phyloP scores from a whole-genome alignment of 1,140 invertebrate species.

The Pogonognathellus flavescens region DNA sequence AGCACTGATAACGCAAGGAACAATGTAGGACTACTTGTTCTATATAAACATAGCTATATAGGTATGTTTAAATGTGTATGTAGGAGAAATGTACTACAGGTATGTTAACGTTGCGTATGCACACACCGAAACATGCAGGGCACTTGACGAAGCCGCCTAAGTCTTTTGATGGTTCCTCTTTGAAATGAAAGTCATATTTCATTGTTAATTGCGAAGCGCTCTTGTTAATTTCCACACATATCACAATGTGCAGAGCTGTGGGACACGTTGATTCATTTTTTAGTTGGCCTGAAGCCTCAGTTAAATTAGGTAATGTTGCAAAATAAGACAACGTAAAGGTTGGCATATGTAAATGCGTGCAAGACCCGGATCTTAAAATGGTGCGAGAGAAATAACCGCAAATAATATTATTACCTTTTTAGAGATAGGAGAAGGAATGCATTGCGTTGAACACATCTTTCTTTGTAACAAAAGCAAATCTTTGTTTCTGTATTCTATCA shows the following conservation, averaged over 20 bases:
- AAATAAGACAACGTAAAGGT: slow-evolving; percentile 33
- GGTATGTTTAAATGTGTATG: neutral
- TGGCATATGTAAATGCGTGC: slow-evolving; percentile 45
- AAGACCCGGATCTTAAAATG: neutral
- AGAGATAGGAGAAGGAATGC: neutral
- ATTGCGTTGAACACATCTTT: no score
- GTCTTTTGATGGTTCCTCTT: slow-evolving; percentile 57
- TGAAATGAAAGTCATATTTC: slow-evolving; percentile 66
- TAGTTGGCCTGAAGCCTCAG: slow-evolving; percentile 31
- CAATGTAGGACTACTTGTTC: neutral
- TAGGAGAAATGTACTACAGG: neutral
- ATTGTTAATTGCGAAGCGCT: slow-evolving; percentile 62
- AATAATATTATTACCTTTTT: neutral
- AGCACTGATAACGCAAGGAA: no score
- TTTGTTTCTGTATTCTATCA: no score
- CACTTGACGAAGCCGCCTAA: slow-evolving; percentile 55
- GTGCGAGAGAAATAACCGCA: neutral
- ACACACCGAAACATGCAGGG: neutral
- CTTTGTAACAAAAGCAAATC: no score
- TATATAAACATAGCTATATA: neutral
- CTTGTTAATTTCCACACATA: slow-evolving; percentile 48
- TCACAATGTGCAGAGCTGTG: neutral
- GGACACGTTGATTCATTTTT: slow-evolving; percentile 55
- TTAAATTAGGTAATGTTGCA: slow-evolving; percentile 49
- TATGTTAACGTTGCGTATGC: no score